A percentile compares a stretch with the other conserved stretches of the same genome.
These are phyloP conservation scores for Potorous gilbertii DNA, from an alignment of 2,797 vertebrate species.

Conservation along the genomic window DNA sequence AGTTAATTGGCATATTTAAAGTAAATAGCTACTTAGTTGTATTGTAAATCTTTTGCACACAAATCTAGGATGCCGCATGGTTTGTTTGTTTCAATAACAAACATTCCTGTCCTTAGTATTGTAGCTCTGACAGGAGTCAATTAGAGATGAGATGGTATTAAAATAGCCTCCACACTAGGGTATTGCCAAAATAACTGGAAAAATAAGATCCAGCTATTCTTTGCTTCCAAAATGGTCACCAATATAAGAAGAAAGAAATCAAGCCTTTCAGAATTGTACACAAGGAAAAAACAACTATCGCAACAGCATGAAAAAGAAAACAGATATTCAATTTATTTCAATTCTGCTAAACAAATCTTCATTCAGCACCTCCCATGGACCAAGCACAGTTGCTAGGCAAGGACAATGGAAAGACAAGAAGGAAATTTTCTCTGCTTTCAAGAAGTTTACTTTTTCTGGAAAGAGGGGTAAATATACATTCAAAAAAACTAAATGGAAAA, in stretches of 20 bases:
- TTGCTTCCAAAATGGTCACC: slow-evolving; percentile 29
- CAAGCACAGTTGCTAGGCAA: neutral
- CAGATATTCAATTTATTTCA: neutral
- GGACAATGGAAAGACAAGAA: neutral
- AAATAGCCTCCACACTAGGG: slow-evolving; percentile 48
- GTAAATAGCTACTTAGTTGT: slow-evolving; percentile 87
- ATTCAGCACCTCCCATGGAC: neutral
- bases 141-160: slow-evolving; percentile 53
- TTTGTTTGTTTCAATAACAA: slow-evolving; percentile 83
- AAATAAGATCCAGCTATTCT: neutral
- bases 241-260: neutral
- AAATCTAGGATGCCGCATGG: slow-evolving; percentile 76
- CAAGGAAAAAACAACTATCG: slow-evolving; percentile 18
- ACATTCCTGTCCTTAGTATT: slow-evolving; percentile 71
- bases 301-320: neutral
- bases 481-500: neutral
- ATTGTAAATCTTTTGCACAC: slow-evolving; percentile 82
- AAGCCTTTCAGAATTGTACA: neutral
- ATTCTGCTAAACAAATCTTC: neutral
- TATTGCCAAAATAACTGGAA: slow-evolving; percentile 19
- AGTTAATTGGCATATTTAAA: slow-evolving; percentile 88
- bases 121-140: slow-evolving; percentile 73
- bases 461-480: neutral
- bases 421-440: neutral
- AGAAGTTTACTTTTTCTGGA: neutral